A percentile compares a stretch with the other conserved stretches of the same genome.
These are phyloP conservation scores for Eurypyga helias DNA, from an alignment of 2,113 vertebrate species.

Conservation along the genomic window DNA sequence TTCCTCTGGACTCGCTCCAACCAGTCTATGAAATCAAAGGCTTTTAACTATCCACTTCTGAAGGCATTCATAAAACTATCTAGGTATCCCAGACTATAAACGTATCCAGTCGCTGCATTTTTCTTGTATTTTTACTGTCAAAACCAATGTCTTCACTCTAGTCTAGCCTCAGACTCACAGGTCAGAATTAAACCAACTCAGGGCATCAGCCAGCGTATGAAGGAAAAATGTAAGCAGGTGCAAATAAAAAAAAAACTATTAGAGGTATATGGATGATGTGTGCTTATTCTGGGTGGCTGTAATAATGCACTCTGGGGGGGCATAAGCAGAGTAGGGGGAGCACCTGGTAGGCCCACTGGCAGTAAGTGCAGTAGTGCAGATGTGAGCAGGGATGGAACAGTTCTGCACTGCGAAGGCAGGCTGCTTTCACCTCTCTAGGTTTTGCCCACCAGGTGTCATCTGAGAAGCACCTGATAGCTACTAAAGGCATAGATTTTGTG, in stretches of 20 bases:
- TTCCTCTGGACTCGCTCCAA: no score
- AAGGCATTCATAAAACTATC: not conserved
- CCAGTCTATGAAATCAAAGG: not conserved
- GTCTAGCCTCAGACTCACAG: not conserved
- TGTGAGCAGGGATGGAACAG: not conserved
- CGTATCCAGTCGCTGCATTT: not conserved
- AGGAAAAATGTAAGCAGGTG: not conserved
- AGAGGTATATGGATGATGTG: not conserved
- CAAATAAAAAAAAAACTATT: not conserved
- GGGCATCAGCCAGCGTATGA: not conserved
- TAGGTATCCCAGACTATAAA: not conserved
- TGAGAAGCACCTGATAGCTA: not conserved
- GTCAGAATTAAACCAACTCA: not conserved
- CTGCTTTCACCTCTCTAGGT: not conserved
- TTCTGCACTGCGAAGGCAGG: not conserved
- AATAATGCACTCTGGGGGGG: fast-evolving
- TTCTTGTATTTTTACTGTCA: not conserved
- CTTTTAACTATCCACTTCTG: not conserved
- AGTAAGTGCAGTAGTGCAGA: not conserved
- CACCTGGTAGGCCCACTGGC: not conserved
- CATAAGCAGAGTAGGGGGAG: not conserved
- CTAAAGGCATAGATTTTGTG: not conserved
- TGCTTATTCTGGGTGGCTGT: not conserved
- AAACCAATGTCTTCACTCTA: not conserved
- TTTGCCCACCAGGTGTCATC: conserved; percentile 60